Evolutionary conservation across 2,888 invertebrate genomes (phyloP).

Genomic region (Steromphala cineraria): DNA sequence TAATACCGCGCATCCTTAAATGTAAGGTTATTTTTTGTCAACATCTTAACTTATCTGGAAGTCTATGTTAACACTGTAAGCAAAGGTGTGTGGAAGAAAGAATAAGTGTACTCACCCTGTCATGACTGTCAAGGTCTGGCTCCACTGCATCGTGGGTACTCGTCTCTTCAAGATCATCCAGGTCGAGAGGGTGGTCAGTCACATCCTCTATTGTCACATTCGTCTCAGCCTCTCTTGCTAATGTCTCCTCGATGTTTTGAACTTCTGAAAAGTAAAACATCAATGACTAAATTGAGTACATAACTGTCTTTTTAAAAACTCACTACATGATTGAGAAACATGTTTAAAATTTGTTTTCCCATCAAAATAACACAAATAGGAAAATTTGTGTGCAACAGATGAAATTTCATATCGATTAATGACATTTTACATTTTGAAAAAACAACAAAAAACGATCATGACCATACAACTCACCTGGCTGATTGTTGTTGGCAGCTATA

Average conservation of each 20-base stretch:
- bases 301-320: too few species aligned
- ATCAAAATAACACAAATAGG: too few species aligned
- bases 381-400: too few species aligned
- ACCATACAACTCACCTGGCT: not conserved
- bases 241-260: not conserved
- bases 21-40: too few species aligned
- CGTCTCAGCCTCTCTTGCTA: slow-evolving; percentile 21
- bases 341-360: too few species aligned
- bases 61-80: too few species aligned
- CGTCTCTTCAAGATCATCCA: slow-evolving; percentile 62
- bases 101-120: not conserved
- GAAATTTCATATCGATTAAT: too few species aligned
- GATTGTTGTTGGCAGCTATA: slow-evolving; percentile 16
- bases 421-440: too few species aligned
- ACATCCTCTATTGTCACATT: slow-evolving; percentile 69
- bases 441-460: not conserved
- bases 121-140: slow-evolving; percentile 43
- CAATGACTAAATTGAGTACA: not conserved
- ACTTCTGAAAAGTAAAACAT: not conserved
- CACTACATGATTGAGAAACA: too few species aligned
- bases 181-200: slow-evolving; percentile 47
- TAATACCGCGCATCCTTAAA: too few species aligned
- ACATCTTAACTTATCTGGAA: too few species aligned
- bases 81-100: too few species aligned
- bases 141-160: slow-evolving; percentile 62